phyloP scores from a whole-genome alignment of 2,888 invertebrate species.

The Drosophila subsilvestris region DNA sequence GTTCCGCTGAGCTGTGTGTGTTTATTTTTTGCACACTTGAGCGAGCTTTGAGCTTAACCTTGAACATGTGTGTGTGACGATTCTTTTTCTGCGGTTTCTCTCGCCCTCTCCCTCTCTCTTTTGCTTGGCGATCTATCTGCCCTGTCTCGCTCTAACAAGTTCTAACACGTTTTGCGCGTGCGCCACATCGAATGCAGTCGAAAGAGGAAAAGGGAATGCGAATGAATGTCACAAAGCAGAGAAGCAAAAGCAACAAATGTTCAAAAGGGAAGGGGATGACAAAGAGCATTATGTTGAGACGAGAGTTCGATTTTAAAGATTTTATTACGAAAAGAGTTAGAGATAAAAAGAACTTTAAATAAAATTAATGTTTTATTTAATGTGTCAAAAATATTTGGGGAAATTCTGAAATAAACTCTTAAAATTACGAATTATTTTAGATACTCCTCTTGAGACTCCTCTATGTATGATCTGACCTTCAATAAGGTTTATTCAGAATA shows the following conservation, averaged over 20 bases:
- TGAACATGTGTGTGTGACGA: conserved; percentile 45
- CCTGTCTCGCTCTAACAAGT: conserved; percentile 13
- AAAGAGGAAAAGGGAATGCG: conserved; percentile 2
- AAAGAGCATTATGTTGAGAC: background rate
- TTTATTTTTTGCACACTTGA: conserved; percentile 37
- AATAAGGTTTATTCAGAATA: no score
- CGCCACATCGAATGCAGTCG: conserved; percentile 59
- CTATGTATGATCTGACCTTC: no score
- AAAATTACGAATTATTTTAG: no score
- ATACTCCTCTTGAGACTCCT: no score
- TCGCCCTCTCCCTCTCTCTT: conserved; percentile 28
- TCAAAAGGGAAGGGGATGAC: no score
- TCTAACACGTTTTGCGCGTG: conserved; percentile 71
- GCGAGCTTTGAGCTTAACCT: conserved; percentile 60
- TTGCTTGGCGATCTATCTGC: background rate
- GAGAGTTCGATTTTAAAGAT: background rate
- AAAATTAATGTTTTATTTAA: no score
- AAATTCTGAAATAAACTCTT: no score
- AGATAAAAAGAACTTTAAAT: no score
- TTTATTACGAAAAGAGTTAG: no score
- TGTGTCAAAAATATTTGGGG: no score
- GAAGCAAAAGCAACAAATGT: conserved; percentile 21
- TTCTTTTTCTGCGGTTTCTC: conserved; percentile 30
- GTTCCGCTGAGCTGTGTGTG: background rate
- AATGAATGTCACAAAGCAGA: conserved; percentile 42